Percentiles rank a stretch among this genome's conserved stretches.
Evolutionary conservation across 2,888 invertebrate species (phyloP).

Genomic region (Spodoptera littoralis): DNA sequence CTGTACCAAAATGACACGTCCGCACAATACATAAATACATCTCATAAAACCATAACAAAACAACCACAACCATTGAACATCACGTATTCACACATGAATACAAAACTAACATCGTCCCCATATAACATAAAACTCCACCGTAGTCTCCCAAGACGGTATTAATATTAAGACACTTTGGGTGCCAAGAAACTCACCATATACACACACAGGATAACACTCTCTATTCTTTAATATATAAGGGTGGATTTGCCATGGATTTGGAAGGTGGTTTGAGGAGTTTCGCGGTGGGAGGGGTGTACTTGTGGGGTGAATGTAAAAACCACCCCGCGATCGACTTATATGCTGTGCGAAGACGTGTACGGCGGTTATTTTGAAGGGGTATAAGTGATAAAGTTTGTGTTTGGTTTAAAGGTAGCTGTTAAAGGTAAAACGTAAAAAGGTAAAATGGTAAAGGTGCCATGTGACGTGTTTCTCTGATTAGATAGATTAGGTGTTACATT

Average conservation of each 20-base stretch:
- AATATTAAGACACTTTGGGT: slow-evolving; percentile 80
- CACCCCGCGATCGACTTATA: slow-evolving; percentile 89
- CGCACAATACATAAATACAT: too few species aligned
- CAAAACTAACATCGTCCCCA: slow-evolving; percentile 68
- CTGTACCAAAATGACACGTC: too few species aligned
- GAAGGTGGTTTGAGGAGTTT: slow-evolving; percentile 55
- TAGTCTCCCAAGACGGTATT: slow-evolving; percentile 84
- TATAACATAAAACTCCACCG: slow-evolving; percentile 82
- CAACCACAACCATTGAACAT: slow-evolving; percentile 12
- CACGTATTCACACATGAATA: slow-evolving; percentile 31
- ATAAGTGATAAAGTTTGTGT: slow-evolving; percentile 48
- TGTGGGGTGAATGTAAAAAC: slow-evolving; percentile 87
- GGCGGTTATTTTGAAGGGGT: slow-evolving; percentile 48
- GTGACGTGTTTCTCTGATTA: too few species aligned
- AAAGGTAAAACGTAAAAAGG: too few species aligned
- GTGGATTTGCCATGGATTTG: slow-evolving; percentile 49
- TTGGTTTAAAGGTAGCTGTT: background rate
- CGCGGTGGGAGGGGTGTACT: slow-evolving; percentile 77
- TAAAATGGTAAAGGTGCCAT: too few species aligned
- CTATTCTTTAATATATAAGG: slow-evolving; percentile 1
- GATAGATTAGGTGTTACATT: too few species aligned
- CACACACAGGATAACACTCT: slow-evolving; percentile 22
- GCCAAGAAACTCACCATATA: slow-evolving; percentile 58
- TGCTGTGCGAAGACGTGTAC: slow-evolving; percentile 85
- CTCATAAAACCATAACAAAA: too few species aligned